Conservation (phyloP, 1,140 invertebrate species). For the Hypothenemus hampei region DNA sequence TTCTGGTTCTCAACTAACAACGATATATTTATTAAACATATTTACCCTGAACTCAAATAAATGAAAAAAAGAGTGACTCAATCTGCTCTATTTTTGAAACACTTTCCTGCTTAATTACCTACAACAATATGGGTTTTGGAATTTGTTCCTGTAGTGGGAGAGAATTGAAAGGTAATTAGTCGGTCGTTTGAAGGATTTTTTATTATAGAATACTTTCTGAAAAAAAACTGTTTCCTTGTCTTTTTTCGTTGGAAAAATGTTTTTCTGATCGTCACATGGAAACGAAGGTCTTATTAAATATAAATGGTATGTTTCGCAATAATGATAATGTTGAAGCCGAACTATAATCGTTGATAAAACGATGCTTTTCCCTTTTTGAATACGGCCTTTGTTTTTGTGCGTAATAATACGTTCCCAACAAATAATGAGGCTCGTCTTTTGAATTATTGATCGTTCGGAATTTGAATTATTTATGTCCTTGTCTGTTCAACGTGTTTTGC, state of each 20-base stretch:
- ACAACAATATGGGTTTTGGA: background rate
- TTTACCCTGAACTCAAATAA: background rate
- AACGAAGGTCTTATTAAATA: too few relatives aligned
- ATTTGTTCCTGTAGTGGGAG: background rate
- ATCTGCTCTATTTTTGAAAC: background rate
- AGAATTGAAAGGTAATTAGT: background rate
- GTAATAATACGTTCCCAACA: constrained; percentile 3
- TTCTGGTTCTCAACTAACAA: background rate
- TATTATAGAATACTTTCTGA: too few relatives aligned
- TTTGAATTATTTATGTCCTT: too few relatives aligned
- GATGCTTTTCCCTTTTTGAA: too few relatives aligned
- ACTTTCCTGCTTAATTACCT: background rate
- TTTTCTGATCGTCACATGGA: too few relatives aligned
- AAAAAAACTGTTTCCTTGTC: too few relatives aligned
- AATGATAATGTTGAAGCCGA: too few relatives aligned
- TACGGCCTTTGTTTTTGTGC: background rate
- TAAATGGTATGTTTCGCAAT: too few relatives aligned
- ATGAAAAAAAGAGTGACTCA: background rate
- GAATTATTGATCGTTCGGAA: constrained; percentile 12
- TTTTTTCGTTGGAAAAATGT: too few relatives aligned
- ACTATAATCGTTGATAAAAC: too few relatives aligned
- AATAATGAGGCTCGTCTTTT: constrained; percentile 10
- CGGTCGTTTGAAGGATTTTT: background rate
- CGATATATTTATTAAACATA: background rate
- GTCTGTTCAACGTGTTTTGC: too few relatives aligned